A percentile compares a stretch with the other conserved stretches of the same genome.
Conservation (phyloP, 2,888 invertebrate genomes). For the Timema cristinae region DNA sequence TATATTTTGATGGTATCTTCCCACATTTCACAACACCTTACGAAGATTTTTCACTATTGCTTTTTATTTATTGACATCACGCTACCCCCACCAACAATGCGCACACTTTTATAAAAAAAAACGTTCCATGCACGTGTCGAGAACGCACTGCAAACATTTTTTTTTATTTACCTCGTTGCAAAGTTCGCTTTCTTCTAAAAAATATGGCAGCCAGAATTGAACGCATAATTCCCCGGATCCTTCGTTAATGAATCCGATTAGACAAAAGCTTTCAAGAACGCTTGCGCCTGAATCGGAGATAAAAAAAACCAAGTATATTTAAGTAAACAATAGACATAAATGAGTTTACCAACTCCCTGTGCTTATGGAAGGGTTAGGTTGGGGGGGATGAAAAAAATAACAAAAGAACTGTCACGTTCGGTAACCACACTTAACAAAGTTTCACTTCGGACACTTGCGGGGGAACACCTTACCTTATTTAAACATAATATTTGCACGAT, state of each 20-base stretch:
- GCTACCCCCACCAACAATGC: slow-evolving; percentile 14
- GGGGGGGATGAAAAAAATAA: slow-evolving; percentile 23
- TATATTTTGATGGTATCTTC: background rate
- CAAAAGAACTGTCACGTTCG: slow-evolving; percentile 27
- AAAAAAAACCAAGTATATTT: slow-evolving; percentile 32
- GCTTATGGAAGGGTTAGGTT: background rate
- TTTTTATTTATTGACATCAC: slow-evolving; percentile 8
- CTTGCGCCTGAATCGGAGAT: slow-evolving; percentile 31
- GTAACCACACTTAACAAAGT: background rate
- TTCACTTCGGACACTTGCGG: too few species aligned
- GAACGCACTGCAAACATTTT: slow-evolving; percentile 20
- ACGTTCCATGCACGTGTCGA: background rate
- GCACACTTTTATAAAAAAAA: background rate
- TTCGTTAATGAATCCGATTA: slow-evolving; percentile 58
- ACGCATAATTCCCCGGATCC: slow-evolving; percentile 53
- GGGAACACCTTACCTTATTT: slow-evolving; percentile 21
- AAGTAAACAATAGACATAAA: slow-evolving; percentile 34
- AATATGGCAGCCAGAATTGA: slow-evolving; percentile 51
- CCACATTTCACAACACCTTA: slow-evolving; percentile 15
- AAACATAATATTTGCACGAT: slow-evolving; percentile 19
- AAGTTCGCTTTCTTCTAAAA: slow-evolving; percentile 42
- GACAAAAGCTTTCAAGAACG: slow-evolving; percentile 40
- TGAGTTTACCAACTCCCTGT: slow-evolving; percentile 31
- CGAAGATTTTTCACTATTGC: slow-evolving; percentile 4
- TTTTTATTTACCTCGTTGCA: slow-evolving; percentile 26